Percentiles rank a stretch among this genome's conserved stretches.
These are phyloP conservation scores for Garrulus glandarius DNA, from an alignment of 2,797 vertebrate genomes.

Conservation along the genomic window DNA sequence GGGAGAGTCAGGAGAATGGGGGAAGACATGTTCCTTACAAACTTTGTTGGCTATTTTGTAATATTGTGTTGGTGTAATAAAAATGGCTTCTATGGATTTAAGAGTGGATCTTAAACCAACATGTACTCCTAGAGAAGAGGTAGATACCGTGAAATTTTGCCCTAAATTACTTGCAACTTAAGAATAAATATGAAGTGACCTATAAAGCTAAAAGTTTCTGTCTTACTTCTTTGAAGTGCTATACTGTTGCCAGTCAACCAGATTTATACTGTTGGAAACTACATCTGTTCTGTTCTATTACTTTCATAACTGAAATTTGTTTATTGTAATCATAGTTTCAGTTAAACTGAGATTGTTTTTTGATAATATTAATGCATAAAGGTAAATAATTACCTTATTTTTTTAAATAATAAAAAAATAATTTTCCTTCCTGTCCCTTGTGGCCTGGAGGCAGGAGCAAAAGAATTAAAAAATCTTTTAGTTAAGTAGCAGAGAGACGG, in stretches of 20 bases:
- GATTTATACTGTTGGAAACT: not conserved
- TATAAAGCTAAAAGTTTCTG: not conserved
- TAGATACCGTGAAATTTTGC: not conserved
- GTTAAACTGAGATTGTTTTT: not conserved
- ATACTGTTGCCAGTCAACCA: not conserved
- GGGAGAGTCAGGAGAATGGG: not conserved
- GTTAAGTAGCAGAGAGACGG: conserved; percentile 39
- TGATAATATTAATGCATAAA: not conserved
- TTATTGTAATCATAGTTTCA: not conserved
- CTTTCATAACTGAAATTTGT: not conserved
- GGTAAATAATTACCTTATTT: not conserved
- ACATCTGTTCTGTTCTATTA: not conserved
- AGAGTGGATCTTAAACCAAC: not conserved
- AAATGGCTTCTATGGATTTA: not conserved
- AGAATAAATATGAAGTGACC: not conserved
- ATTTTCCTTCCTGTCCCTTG: conserved; percentile 3
- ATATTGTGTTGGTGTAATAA: not conserved
- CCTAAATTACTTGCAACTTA: not conserved
- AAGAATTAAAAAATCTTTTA: conserved; percentile 43
- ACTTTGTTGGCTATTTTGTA: not conserved
- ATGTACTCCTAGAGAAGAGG: not conserved
- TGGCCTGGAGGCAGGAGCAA: conserved; percentile 37
- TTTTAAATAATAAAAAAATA: not conserved
- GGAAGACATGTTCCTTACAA: not conserved
- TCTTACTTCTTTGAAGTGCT: not conserved